These are phyloP conservation scores for Amphiura filiformis DNA, from an alignment of 35 echinoderm and acorn worm species.

Conservation along the genomic window DNA sequence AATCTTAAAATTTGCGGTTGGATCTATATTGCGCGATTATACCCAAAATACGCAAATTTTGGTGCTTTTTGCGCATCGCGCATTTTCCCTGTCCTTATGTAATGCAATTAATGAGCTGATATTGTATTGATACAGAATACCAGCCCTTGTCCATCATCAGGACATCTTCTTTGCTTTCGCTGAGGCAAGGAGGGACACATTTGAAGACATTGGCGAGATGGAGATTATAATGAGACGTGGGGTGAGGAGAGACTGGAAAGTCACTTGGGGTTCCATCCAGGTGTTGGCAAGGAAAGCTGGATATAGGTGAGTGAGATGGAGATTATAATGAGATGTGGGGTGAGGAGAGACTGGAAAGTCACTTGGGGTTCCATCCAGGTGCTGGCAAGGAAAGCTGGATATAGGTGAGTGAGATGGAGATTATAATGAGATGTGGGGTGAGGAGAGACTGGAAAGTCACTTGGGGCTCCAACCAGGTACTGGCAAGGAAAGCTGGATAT, in stretches of 20 bases:
- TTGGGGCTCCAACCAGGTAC: conserved; percentile 35
- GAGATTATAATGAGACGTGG: conserved; percentile 60
- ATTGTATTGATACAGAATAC: conserved; percentile 54
- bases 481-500: conserved; percentile 42
- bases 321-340: conserved; percentile 50
- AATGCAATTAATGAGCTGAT: too few relatives aligned
- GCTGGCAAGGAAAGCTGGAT: conserved; percentile 38
- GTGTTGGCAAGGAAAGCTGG: conserved; percentile 42
- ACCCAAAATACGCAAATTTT: too few relatives aligned
- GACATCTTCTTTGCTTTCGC: conserved; percentile 64
- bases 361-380: conserved; percentile 38
- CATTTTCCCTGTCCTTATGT: too few relatives aligned
- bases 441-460: conserved; percentile 26
- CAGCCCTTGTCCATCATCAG: conserved; percentile 56
- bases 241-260: conserved; percentile 10
- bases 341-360: conserved; percentile 22
- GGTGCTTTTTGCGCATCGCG: too few relatives aligned
- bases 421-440: conserved; percentile 43
- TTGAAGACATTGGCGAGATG: conserved; percentile 56
- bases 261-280: conserved; percentile 40
- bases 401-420: conserved; percentile 55
- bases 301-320: conserved; percentile 52
- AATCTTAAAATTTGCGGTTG: too few relatives aligned
- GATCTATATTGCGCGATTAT: too few relatives aligned
- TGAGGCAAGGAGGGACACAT: conserved; percentile 66